Evolutionary conservation across 2,797 vertebrate genomes (phyloP), one percentile per base, ranked within the genome.

Genomic region (Pangasius larnaudii): DNA sequence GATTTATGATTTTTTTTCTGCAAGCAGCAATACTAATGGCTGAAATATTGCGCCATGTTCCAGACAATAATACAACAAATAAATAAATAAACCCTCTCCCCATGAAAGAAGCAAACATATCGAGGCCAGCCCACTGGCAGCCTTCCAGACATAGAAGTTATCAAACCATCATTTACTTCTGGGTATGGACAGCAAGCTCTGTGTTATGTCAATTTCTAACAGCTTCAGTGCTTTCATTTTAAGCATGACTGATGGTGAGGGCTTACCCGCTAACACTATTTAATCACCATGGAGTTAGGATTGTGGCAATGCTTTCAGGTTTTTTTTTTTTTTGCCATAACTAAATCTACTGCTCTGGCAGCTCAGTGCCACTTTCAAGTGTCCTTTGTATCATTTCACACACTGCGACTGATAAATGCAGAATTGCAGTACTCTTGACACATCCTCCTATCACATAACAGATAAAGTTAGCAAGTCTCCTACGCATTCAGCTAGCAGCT

Each of bases 141-240:
- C 36, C 58, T 39, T 72, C 87, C 89, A 85, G 74, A 84, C 69
- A 87, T 85, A 82, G 88, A 86, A 90, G 80, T 78, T 81, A 89
- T 89, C 88, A 90, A 91, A 85, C 81, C 27, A 89, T 75, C 46
- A 84, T 90, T 89, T 90, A 88, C 75, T 90, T 63, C 65, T 79
- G 22, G 80, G 51, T 83, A 86, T 71, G 81, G 88, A 90, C 90
- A 85, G 86, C 78, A 86, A 77, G 74, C 75, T 19, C 77, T 87
- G 75, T 80, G 81, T 88, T 90, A 77, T 85, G 88, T 89, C 86
- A 84, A 71, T 90, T 86, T 33, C 58, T 84, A 85, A 89, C 84
- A 90, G 86, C 86, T 85, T 51, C 69, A 82, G 71, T 72, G 78
- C 86, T 84, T 86, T 74, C 67, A 80, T 75, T 90, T 63, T 87